Conservation (phyloP, 92 coral and sea anemone species). For the Actinostola sp. region DNA sequence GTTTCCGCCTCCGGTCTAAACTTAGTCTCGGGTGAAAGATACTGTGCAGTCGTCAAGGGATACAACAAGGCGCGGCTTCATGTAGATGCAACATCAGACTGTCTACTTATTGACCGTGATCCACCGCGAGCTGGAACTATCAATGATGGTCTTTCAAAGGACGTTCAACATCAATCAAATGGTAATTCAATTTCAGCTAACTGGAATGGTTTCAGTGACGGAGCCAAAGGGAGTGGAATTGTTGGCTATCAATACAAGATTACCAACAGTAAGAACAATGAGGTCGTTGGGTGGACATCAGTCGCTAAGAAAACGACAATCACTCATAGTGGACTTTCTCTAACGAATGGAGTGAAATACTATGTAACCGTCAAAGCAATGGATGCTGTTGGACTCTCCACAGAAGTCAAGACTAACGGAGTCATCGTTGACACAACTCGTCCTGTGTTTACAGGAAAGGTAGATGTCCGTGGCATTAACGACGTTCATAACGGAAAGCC, state of each 20-base stretch:
- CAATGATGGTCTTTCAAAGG: slow-evolving; percentile 78
- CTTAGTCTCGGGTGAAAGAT: slow-evolving; percentile 77
- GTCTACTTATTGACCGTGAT: slow-evolving; percentile 91
- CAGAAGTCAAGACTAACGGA: slow-evolving; percentile 73
- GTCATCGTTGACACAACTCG: slow-evolving; percentile 76
- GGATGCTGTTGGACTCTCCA: slow-evolving; percentile 74
- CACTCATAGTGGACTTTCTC: slow-evolving; percentile 59
- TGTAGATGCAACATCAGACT: slow-evolving; percentile 76
- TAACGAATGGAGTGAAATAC: slow-evolving; percentile 69
- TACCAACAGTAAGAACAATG: slow-evolving; percentile 50
- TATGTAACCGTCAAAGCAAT: slow-evolving; percentile 70
- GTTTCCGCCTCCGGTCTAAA: slow-evolving; percentile 56
- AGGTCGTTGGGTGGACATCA: slow-evolving; percentile 77
- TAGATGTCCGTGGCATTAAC: slow-evolving; percentile 62
- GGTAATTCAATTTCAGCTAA: slow-evolving; percentile 70
- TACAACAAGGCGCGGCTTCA: slow-evolving; percentile 83
- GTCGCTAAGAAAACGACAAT: slow-evolving; percentile 68
- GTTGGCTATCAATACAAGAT: slow-evolving; percentile 77
- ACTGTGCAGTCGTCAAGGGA: slow-evolving; percentile 91
- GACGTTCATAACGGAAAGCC: slow-evolving; percentile 57
- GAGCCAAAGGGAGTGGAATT: slow-evolving; percentile 88
- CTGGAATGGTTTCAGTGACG: slow-evolving; percentile 93
- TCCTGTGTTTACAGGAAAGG: slow-evolving; percentile 85
- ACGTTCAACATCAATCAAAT: slow-evolving; percentile 85
- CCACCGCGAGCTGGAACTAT: slow-evolving; percentile 82